Conservation (phyloP, 2,888 invertebrate genomes). For the Lasioglossum marginatum region DNA sequence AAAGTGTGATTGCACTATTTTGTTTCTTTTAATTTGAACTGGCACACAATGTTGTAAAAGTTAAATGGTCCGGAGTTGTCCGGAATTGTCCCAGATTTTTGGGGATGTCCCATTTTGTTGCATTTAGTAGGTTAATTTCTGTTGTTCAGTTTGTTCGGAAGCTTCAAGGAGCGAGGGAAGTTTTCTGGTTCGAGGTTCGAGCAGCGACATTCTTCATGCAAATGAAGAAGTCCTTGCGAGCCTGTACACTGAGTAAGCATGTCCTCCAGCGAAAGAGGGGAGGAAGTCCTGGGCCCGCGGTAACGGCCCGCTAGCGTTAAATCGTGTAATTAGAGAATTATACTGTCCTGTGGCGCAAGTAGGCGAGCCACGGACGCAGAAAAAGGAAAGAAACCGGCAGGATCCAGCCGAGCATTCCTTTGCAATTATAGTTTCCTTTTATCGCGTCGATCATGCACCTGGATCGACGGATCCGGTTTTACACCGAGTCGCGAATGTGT, state of each 20-base stretch:
- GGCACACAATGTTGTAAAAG: no score
- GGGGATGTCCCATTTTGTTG: no score
- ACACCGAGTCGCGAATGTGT: constrained; percentile 39
- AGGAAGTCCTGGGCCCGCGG: neutral
- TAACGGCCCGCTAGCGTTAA: constrained; percentile 7
- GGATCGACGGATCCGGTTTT: constrained; percentile 66
- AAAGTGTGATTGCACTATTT: no score
- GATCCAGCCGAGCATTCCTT: constrained; percentile 55
- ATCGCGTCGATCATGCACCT: constrained; percentile 68
- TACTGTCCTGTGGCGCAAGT: constrained; percentile 23
- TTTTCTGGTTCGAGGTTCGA: neutral
- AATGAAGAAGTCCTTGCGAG: constrained; percentile 11
- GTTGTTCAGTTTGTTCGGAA: neutral
- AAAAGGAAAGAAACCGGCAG: constrained; percentile 38
- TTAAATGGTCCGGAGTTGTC: no score
- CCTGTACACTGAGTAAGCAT: neutral
- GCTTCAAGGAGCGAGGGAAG: neutral
- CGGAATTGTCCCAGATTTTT: no score
- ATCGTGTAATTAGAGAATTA: constrained; percentile 52
- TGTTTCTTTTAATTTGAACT: no score
- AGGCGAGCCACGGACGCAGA: constrained; percentile 24
- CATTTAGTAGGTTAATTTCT: neutral
- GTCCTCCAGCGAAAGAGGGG: neutral
- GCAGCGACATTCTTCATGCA: constrained; percentile 1
- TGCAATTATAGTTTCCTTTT: constrained; percentile 67